Evolutionary conservation across 2,888 invertebrate species (phyloP).

Genomic region (Eristalis tenax): DNA sequence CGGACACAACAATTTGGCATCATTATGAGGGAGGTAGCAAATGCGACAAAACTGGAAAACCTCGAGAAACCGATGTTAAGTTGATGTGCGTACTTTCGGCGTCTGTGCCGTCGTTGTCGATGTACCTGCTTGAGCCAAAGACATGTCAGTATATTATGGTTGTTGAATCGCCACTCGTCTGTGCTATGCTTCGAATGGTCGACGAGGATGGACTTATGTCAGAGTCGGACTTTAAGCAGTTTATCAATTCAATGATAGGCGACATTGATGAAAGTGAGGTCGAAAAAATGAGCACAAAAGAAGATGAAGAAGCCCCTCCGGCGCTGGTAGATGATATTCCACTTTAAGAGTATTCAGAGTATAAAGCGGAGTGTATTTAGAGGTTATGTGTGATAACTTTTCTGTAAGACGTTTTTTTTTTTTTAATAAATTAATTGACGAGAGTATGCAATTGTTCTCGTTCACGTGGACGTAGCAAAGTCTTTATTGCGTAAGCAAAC

Average conservation of each 20-base stretch:
- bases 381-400: constrained; percentile 33
- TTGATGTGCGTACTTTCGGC: constrained; percentile 86
- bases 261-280: constrained; percentile 1
- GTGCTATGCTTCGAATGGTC: constrained; percentile 90
- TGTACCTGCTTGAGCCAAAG: constrained; percentile 94
- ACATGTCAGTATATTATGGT: constrained; percentile 96
- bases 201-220: constrained; percentile 89
- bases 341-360: constrained; percentile 10
- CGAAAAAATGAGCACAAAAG: not conserved
- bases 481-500: not conserved
- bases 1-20: constrained; percentile 90
- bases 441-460: not conserved
- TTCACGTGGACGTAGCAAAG: not conserved
- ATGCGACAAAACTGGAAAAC: constrained; percentile 91
- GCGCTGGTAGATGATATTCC: constrained; percentile 15
- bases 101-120: constrained; percentile 89
- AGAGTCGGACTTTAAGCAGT: constrained; percentile 66
- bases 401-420: constrained; percentile 1
- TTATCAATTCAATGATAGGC: not conserved
- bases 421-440: not conserved
- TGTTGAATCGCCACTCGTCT: constrained; percentile 96
- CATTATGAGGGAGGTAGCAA: constrained; percentile 92
- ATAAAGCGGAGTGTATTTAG: constrained; percentile 28
- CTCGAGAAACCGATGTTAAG: constrained; percentile 92
- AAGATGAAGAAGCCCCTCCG: constrained; percentile 1